Conservation (phyloP, 2,113 vertebrate species). For the Gobius niger region DNA sequence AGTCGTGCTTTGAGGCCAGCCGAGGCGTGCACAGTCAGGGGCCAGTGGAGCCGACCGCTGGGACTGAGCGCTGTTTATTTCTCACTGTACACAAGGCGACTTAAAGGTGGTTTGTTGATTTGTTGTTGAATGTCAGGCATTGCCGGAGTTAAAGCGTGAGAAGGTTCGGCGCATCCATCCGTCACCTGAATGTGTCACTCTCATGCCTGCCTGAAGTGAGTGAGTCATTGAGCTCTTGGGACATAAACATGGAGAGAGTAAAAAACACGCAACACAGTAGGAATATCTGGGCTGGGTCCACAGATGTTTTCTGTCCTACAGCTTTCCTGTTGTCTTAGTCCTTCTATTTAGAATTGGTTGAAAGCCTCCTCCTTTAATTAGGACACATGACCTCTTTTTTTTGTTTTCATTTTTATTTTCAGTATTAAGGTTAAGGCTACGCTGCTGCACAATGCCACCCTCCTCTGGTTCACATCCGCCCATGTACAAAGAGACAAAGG, state of each 20-base stretch:
- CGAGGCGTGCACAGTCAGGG: slow-evolving; percentile 20
- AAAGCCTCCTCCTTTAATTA: neutral
- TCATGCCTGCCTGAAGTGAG: slow-evolving; percentile 49
- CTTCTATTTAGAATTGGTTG: neutral
- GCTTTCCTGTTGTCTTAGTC: neutral
- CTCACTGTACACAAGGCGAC: neutral
- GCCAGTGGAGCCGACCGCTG: slow-evolving; percentile 19
- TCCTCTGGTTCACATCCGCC: no score
- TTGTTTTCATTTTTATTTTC: no score
- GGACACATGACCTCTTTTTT: neutral
- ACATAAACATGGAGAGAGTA: slow-evolving; percentile 22
- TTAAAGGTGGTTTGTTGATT: slow-evolving; percentile 2
- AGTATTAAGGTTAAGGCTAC: no score
- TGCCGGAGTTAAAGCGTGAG: slow-evolving; percentile 17
- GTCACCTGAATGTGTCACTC: slow-evolving; percentile 38
- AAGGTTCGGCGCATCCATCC: slow-evolving; percentile 47
- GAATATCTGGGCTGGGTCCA: neutral
- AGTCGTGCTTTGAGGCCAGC: slow-evolving; percentile 54
- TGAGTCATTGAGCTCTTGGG: slow-evolving; percentile 57
- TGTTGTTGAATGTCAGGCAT: neutral
- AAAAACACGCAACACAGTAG: neutral
- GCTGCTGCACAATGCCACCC: no score
- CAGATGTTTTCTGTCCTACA: neutral
- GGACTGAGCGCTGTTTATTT: neutral
- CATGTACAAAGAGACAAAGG: no score